Percentiles rank a stretch among this genome's conserved stretches.
Evolutionary conservation across 2,888 invertebrate genomes (phyloP).

Genomic region (Schrankia costaestrigalis): DNA sequence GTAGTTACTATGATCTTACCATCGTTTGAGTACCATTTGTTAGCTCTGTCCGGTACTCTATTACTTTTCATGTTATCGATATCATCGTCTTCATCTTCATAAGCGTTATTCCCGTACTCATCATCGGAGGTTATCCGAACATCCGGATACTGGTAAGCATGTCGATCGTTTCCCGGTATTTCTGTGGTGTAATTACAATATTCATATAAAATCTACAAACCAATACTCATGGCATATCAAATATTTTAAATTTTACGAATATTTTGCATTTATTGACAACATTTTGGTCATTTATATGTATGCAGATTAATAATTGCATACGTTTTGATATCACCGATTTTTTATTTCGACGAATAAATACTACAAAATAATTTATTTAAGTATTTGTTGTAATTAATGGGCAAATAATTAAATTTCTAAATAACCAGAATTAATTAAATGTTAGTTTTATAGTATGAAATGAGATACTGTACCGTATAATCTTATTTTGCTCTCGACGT

Average conservation of each 20-base stretch:
- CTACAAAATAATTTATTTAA: too few relatives aligned
- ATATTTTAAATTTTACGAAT: constrained; percentile 16
- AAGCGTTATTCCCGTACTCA: constrained; percentile 66
- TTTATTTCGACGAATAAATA: constrained; percentile 5
- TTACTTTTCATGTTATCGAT: constrained; percentile 62
- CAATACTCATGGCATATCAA: constrained; percentile 7
- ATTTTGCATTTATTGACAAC: constrained; percentile 23
- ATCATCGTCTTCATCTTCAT: constrained; percentile 60
- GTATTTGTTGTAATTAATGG: too few relatives aligned
- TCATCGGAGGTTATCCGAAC: constrained; percentile 63
- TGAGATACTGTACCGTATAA: constrained; percentile 85
- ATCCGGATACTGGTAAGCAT: constrained; percentile 67
- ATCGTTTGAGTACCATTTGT: constrained; percentile 76
- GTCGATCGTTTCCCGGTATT: constrained; percentile 75
- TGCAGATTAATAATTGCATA: constrained; percentile 25
- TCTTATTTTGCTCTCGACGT: constrained; percentile 93
- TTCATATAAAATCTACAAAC: constrained; percentile 8
- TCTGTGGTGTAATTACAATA: constrained; percentile 45
- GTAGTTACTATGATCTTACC: constrained; percentile 55
- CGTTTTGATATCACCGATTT: constrained; percentile 13
- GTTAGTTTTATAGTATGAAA: constrained; percentile 7
- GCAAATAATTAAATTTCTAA: constrained; percentile 10
- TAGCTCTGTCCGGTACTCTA: constrained; percentile 71
- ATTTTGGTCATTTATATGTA: constrained; percentile 15
- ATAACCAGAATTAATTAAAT: too few relatives aligned